Percentiles rank a stretch among this genome's conserved stretches.
Conservation (phyloP, 2,888 invertebrate genomes). For the Patella pellucida region DNA sequence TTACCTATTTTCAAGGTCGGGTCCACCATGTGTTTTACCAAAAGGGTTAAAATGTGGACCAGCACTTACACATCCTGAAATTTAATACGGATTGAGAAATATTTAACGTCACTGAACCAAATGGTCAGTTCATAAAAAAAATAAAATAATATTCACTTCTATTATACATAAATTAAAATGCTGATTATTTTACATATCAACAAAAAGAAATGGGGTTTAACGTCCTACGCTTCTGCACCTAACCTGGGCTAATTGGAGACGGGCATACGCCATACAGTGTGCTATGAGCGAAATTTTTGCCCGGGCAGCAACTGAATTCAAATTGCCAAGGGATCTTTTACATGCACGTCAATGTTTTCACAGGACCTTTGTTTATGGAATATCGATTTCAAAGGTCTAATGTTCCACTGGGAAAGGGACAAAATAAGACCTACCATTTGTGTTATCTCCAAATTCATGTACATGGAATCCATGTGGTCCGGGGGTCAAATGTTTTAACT, state of each 20-base stretch:
- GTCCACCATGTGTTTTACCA: slow-evolving; percentile 84
- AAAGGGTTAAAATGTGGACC: slow-evolving; percentile 93
- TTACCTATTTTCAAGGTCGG: slow-evolving; percentile 75
- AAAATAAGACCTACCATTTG: slow-evolving; percentile 75
- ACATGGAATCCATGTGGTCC: slow-evolving; percentile 93
- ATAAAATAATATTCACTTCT: neutral
- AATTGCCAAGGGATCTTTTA: too few relatives aligned
- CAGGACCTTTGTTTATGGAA: too few relatives aligned
- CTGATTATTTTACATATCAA: neutral
- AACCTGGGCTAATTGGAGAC: too few relatives aligned
- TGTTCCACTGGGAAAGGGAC: too few relatives aligned
- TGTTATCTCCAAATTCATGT: slow-evolving; percentile 96
- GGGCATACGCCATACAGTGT: too few relatives aligned
- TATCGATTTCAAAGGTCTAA: too few relatives aligned
- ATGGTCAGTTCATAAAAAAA: neutral
- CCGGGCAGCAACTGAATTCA: too few relatives aligned
- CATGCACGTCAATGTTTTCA: too few relatives aligned
- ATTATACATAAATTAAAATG: neutral
- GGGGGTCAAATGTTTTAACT: slow-evolving; percentile 82
- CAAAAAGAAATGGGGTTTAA: too few relatives aligned
- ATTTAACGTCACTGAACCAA: neutral
- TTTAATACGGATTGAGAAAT: neutral
- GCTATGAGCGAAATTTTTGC: too few relatives aligned
- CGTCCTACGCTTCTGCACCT: too few relatives aligned
- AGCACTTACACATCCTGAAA: slow-evolving; percentile 85